Base-by-base conservation (phyloP, 2,113 vertebrate genomes). In the Poicephalus meyeri region DNA sequence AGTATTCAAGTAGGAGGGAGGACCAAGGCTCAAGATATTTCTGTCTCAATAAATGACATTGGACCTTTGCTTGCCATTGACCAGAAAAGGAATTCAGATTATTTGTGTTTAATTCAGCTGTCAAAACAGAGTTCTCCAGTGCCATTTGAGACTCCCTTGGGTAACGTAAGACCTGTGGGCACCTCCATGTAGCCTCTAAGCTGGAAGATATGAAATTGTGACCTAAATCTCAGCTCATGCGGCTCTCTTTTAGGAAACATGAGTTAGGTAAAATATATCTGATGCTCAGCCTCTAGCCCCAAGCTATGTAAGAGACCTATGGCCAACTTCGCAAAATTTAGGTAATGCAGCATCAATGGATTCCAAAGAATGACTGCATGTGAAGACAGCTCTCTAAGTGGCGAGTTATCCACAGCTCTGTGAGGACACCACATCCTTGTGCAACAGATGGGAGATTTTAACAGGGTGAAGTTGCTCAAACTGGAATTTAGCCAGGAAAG, bases 351-450 rank as follows among this genome's bases (percentile, higher is more conserved):
- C 26, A 31, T 9, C 2, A 1, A 10, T 18, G 26, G 46, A 33
- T 31, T 19, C 10, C 37, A 31, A 10, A 28, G 42, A 21, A 25
- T 2, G 21, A 37, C 12, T 0, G 0, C 0, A 2, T 65, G 21
- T 23, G 41, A 69, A 64, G 70, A 61, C 29, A 52, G 16, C 6
- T 53, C 65, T 71, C 24, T 35, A 60, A 60, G 35, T 26, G 15
- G 25, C 35, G 25, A 26, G 18, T 35, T 65, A 31, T 20, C 65
- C 35, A 31, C 64, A 46, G 50, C 21, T 31, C 37, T 69, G 47
- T 42, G 56, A 85, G 37, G 61, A 80, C 55, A 31, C 9, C 0
- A 1, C 28, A 44, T 15, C 28, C 29, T 9, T 3, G 6, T 19
- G 28, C 58, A 92, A 58, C 2, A 1, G 28, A 49, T n/a, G 35